Evolutionary conservation across 2,797 vertebrate species (phyloP), one percentile per base, ranked within the genome.

Genomic region (Rhinoraja longicauda): DNA sequence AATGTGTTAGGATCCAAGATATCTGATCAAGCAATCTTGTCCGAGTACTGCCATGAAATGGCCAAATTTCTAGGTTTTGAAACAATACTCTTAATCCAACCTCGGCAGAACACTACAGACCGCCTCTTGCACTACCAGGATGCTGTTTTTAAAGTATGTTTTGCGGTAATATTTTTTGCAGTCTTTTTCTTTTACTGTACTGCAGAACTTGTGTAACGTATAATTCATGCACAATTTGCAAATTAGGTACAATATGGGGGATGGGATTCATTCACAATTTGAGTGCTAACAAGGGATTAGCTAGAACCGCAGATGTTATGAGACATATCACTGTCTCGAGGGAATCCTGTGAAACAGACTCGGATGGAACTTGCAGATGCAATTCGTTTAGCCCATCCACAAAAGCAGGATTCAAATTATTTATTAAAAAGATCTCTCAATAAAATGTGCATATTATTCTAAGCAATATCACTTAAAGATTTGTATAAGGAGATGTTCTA

Each of bases 271-370:
- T 72, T 21, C 70, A 19, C 21, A 21, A 45, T 45, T 72, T 21
- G 24, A 72, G 70, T 72, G 72, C 45, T 72, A 72, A 72, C 70
- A 72, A 6, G 24, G 70, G 24, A 62, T 86, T 17, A 86, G n/a
- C 21, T 64, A 17, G 13, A 64, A 32, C n/a, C 62, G 29, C 59
- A 86, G 29, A 13, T 82, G 53, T 29, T 32, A 88, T 88, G n/a
- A 19, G n/a, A 5, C 13, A 88, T 13, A 88, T 15, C n/a, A 86
- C 57, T 19, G 29, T 88, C 84, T 32, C 57, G 64, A 88, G 59
- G 84, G 84, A n/a, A 88, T 88, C 53, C 84, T 64, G 59, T 88
- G 84, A 88, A 86, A 64, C 15, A 62, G 17, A 17, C n/a, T 17
- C 3, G 32, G 84, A 64, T 64, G 59, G 59, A 64, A 86, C 59